phyloP scores from a whole-genome alignment of 2,888 invertebrate species.

The Acrobasis suavella region DNA sequence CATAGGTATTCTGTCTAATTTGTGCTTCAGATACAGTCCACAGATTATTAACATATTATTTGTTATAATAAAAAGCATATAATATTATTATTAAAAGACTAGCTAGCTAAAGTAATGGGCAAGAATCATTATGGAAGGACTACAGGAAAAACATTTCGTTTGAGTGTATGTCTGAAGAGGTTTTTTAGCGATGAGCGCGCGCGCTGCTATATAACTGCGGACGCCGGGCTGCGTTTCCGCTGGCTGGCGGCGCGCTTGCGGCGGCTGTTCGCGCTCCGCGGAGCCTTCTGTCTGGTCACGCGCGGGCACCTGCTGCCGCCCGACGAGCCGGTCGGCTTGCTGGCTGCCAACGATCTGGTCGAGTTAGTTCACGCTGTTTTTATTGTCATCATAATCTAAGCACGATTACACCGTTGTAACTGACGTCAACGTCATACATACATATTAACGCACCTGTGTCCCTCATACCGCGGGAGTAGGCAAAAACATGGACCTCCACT shows the following conservation, averaged over 20 bases:
- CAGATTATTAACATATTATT: no score
- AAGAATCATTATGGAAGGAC: not conserved
- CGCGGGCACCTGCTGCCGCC: slow-evolving; percentile 60
- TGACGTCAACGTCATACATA: no score
- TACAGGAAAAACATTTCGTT: slow-evolving; percentile 38
- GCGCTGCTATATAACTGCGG: slow-evolving; percentile 38
- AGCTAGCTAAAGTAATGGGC: not conserved
- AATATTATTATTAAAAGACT: not conserved
- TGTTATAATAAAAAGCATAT: no score
- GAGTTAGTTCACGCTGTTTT: slow-evolving; percentile 44
- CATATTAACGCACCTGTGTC: no score
- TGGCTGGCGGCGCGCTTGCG: slow-evolving; percentile 55
- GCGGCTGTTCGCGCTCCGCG: slow-evolving; percentile 44
- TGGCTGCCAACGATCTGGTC: slow-evolving; percentile 51
- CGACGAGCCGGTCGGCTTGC: slow-evolving; percentile 56
- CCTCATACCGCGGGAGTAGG: no score
- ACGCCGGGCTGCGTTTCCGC: slow-evolving; percentile 41
- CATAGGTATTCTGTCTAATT: no score
- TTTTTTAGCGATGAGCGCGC: slow-evolving; percentile 54
- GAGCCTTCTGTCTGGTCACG: slow-evolving; percentile 36
- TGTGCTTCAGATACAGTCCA: no score
- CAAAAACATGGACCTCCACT: no score
- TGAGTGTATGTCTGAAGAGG: slow-evolving; percentile 50
- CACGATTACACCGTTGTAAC: no score
- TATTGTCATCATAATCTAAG: no score